Evolutionary conservation across 2,113 vertebrate species (phyloP).

Genomic region (Lanius collurio): DNA sequence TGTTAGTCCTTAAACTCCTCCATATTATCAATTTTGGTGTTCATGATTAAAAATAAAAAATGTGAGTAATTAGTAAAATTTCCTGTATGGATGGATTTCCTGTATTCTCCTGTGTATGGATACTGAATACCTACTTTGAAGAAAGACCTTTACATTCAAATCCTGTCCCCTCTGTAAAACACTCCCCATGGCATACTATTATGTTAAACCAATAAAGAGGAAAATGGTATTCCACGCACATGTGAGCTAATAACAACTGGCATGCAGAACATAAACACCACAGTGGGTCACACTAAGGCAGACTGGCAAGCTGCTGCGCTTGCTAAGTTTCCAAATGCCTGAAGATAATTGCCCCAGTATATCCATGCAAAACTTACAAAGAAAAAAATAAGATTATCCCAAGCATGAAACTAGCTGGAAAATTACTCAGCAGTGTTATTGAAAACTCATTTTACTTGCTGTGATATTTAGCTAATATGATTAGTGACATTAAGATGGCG

Average conservation of each 20-base stretch:
- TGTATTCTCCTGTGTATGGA: neutral
- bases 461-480: constrained; percentile 57
- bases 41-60: neutral
- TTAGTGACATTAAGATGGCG: neutral
- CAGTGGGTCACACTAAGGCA: constrained; percentile 41
- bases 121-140: constrained; percentile 31
- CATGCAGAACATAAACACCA: constrained; percentile 67
- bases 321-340: constrained; percentile 58
- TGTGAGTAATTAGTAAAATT: neutral
- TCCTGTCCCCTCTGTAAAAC: constrained; percentile 13
- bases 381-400: constrained; percentile 59
- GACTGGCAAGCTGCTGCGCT: constrained; percentile 55
- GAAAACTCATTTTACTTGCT: constrained; percentile 56
- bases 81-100: neutral
- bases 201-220: constrained; percentile 56
- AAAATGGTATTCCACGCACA: constrained; percentile 53
- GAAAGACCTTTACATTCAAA: constrained; percentile 1
- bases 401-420: constrained; percentile 51
- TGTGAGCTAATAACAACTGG: constrained; percentile 68
- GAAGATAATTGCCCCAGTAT: constrained; percentile 46
- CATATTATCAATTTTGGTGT: neutral
- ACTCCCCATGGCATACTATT: constrained; percentile 25
- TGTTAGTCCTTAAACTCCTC: neutral
- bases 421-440: constrained; percentile 51
- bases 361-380: constrained; percentile 56